A percentile compares a stretch with the other conserved stretches of the same genome.
Conservation (phyloP, 2,888 invertebrate genomes). For the Physocephala rufipes region DNA sequence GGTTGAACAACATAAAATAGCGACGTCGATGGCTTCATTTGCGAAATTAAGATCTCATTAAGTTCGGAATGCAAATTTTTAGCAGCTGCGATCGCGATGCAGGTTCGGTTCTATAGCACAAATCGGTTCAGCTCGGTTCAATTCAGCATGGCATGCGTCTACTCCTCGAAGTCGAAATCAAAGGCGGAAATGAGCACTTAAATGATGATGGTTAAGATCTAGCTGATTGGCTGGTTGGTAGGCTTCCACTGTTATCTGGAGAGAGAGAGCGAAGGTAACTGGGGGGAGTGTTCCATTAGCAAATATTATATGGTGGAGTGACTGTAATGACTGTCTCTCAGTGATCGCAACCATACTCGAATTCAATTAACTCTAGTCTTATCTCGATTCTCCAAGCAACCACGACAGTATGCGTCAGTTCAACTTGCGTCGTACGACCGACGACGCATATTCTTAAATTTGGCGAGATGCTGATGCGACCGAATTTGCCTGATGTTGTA, state of each 20-base stretch:
- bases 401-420: constrained; percentile 20
- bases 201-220: constrained; percentile 3
- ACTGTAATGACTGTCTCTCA: constrained; percentile 17
- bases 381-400: constrained; percentile 34
- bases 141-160: background rate
- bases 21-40: constrained; percentile 44
- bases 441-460: background rate
- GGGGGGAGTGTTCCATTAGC: background rate
- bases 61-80: constrained; percentile 22
- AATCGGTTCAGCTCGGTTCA: too few species aligned
- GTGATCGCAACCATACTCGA: constrained; percentile 10
- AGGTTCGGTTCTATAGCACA: background rate
- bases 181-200: constrained; percentile 5
- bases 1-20: constrained; percentile 46
- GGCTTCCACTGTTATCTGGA: background rate
- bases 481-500: too few species aligned
- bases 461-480: background rate
- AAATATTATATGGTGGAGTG: background rate
- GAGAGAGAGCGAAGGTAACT: background rate
- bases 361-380: constrained; percentile 36
- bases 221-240: too few species aligned
- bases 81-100: constrained; percentile 12
- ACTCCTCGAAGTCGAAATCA: background rate
- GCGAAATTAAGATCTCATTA: constrained; percentile 40
- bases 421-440: constrained; percentile 1